Base-by-base conservation (phyloP, 2,888 invertebrate genomes). In the Aleiodes leptofemur region DNA sequence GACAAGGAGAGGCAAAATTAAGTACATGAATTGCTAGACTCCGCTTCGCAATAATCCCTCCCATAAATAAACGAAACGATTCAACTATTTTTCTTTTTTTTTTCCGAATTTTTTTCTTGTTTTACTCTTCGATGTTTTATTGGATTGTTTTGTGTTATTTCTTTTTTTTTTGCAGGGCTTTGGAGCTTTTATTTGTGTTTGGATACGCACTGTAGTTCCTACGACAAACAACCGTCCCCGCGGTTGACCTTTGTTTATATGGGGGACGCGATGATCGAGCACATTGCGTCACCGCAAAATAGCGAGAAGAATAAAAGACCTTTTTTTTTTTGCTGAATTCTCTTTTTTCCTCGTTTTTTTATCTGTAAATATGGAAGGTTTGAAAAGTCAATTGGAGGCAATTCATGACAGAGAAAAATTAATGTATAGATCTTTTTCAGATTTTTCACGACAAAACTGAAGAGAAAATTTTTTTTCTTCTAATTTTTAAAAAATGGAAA, bases 171-270 rank as follows among this genome's bases (percentile, higher is more conserved):
- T 31, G 5, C n/a, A 7, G 31, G 31, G 31, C 38, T 14, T 51
- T 51, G n/a, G 51, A 51, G 59, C 38, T 59, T 59, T 59, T 59
- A 34, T 59, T 59, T 29, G 16, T 11, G 57, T 13, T 59, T 34
- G 59, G 34, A 38, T 38, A 59, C 59, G 59, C 59, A 59, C 34
- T 59, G 34, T 59, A 34, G 59, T 59, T n/a, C 59, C 59, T 59
- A 59, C 34, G 59, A 59, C 59, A 59, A 59, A 59, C 59, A 59
- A 11, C n/a, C 34, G n/a, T 38, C 38, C n/a, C 38, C 4, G 59
- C n/a, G 59, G 38, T 59, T 59, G 34, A n/a, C 59, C 38, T 59
- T 59, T 59, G 59, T 59, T 59, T 59, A 59, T 38, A 34, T 38
- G 59, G 38, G 38, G 59, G 6, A 59, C n/a, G 38, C 38, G 59